Percentiles rank a stretch among this genome's conserved stretches.
Evolutionary conservation across 1,140 invertebrate species (phyloP).

Genomic region (Vollenhovia emeryi): DNA sequence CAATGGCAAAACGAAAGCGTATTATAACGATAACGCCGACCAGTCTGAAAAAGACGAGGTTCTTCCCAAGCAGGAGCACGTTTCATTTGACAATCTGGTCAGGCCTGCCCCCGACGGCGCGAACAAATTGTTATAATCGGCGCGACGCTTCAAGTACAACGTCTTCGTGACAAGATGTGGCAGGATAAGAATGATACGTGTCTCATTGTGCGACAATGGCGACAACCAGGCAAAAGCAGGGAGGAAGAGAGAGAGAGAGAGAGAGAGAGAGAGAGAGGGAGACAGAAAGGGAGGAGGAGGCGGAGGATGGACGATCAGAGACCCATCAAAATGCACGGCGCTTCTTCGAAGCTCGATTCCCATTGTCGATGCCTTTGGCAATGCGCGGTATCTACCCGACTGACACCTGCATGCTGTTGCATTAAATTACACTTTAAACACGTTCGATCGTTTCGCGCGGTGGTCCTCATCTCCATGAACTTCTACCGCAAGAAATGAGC

Average conservation of each 20-base stretch:
- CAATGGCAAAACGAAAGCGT: not conserved
- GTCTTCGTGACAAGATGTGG: conserved; percentile 73
- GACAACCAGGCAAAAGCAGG: conserved; percentile 68
- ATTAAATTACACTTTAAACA: conserved; percentile 68
- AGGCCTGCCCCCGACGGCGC: conserved; percentile 60
- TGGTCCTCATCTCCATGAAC: conserved; percentile 65
- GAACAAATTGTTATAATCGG: conserved; percentile 77
- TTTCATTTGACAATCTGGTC: conserved; percentile 48
- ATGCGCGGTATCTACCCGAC: conserved; percentile 57
- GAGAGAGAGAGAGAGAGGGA: conserved; percentile 2
- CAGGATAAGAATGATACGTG: conserved; percentile 76
- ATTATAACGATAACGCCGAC: not conserved
- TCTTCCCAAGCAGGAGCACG: not conserved
- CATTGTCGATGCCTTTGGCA: conserved; percentile 55
- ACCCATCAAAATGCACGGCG: conserved; percentile 73
- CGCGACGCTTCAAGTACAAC: conserved; percentile 67
- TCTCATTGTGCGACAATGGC: conserved; percentile 70
- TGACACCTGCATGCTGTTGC: conserved; percentile 67
- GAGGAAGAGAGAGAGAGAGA: conserved; percentile 1
- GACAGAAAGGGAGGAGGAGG: not conserved
- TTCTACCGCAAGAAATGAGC: conserved; percentile 51
- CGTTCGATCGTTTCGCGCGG: conserved; percentile 47
- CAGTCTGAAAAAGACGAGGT: not conserved
- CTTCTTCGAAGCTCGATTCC: conserved; percentile 58
- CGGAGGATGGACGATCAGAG: conserved; percentile 51